A percentile compares a stretch with the other conserved stretches of the same genome.
These are phyloP conservation scores for Bovichtus diacanthus DNA, from an alignment of 2,797 vertebrate species.

Conservation along the genomic window DNA sequence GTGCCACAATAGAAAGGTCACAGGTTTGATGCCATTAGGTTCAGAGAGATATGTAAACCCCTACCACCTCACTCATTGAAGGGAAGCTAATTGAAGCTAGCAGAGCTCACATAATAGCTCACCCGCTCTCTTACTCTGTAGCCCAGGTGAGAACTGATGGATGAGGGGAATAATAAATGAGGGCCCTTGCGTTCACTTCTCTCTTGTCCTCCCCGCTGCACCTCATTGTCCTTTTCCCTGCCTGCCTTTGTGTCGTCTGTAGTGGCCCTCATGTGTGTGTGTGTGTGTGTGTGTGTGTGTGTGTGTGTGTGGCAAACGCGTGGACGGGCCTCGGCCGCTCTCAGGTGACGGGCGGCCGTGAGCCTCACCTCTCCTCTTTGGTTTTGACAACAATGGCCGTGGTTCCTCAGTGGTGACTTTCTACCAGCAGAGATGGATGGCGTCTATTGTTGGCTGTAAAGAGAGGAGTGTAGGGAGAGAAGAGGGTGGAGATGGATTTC, in stretches of 20 bases:
- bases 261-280: constrained; percentile 63
- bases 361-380: constrained; percentile 69
- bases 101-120: constrained; percentile 19
- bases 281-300: too few species aligned
- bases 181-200: constrained; percentile 28
- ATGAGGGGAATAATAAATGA: constrained; percentile 47
- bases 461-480: constrained; percentile 55
- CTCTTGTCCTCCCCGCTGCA: constrained; percentile 45
- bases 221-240: constrained; percentile 62
- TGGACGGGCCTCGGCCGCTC: constrained; percentile 64
- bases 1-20: constrained; percentile 34
- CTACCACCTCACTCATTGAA: constrained; percentile 4
- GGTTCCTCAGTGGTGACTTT: constrained; percentile 59
- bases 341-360: constrained; percentile 75
- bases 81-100: constrained; percentile 25
- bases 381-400: constrained; percentile 70
- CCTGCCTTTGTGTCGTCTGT: constrained; percentile 56
- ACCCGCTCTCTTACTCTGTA: constrained; percentile 10
- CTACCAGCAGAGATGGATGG: constrained; percentile 64
- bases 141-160: constrained; percentile 55
- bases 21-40: constrained; percentile 25
- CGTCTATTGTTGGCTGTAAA: constrained; percentile 68
- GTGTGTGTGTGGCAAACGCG: constrained; percentile 61
- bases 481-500: constrained; percentile 57
- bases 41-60: constrained; percentile 9